A percentile compares a stretch with the other conserved stretches of the same genome.
phyloP scores from a whole-genome alignment of 1,140 invertebrate genomes.

The Thalassaphorura encarpata region DNA sequence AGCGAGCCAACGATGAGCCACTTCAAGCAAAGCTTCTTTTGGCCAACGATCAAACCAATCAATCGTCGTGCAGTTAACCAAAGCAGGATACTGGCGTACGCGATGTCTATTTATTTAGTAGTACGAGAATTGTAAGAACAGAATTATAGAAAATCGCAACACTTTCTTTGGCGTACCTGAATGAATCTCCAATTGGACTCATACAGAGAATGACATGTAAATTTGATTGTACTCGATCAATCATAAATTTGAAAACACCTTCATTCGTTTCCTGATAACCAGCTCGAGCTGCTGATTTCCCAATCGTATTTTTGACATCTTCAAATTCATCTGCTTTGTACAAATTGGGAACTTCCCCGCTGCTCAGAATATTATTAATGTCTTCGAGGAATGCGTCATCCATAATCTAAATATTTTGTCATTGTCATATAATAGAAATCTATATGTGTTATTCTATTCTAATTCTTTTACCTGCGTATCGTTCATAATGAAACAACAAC shows the following conservation, averaged over 20 bases:
- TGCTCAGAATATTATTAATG: constrained; percentile 90
- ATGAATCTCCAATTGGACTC: constrained; percentile 83
- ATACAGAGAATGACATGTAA: constrained; percentile 88
- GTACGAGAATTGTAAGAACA: neutral
- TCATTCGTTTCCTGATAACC: constrained; percentile 78
- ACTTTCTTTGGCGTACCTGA: constrained; percentile 42
- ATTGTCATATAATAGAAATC: no score
- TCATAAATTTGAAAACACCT: constrained; percentile 97
- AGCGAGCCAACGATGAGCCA: constrained; percentile 76
- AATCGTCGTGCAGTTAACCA: constrained; percentile 88
- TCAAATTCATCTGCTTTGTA: constrained; percentile 94
- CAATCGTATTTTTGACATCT: constrained; percentile 78
- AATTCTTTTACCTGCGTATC: constrained; percentile 61
- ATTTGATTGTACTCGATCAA: constrained; percentile 80
- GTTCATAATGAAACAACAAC: constrained; percentile 67
- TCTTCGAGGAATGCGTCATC: constrained; percentile 91
- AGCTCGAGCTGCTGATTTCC: constrained; percentile 75
- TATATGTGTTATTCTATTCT: no score
- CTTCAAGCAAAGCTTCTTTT: constrained; percentile 85
- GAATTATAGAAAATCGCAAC: neutral
- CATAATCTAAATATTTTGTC: constrained; percentile 65
- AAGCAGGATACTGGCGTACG: constrained; percentile 87
- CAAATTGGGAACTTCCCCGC: constrained; percentile 89
- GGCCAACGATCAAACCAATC: constrained; percentile 99
- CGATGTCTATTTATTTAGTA: constrained; percentile 51